Percentiles rank a stretch among this genome's conserved stretches.
Evolutionary conservation across 2,888 invertebrate genomes (phyloP).

Genomic region (Orthosia incerta): DNA sequence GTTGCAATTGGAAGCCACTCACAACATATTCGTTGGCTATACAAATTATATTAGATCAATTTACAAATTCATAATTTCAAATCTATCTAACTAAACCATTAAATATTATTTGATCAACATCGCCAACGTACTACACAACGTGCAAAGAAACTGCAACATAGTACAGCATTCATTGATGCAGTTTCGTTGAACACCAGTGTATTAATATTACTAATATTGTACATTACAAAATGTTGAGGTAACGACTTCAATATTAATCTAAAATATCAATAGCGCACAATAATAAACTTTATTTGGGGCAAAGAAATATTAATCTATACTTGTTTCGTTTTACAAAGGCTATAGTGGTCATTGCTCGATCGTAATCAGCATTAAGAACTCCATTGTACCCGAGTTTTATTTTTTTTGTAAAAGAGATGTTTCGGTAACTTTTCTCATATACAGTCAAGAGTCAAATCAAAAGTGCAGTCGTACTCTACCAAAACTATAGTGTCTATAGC

Average conservation of each 20-base stretch:
- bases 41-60: background rate
- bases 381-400: too few relatives aligned
- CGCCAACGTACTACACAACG: background rate
- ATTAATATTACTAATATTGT: background rate
- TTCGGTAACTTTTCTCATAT: too few relatives aligned
- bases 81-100: slow-evolving; percentile 7
- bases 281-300: slow-evolving; percentile 14
- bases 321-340: background rate
- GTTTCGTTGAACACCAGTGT: too few relatives aligned
- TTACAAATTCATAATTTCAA: slow-evolving; percentile 5
- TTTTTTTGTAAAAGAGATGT: too few relatives aligned
- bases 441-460: too few relatives aligned
- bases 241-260: slow-evolving; percentile 7
- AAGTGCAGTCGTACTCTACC: too few relatives aligned
- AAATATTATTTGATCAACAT: slow-evolving; percentile 14
- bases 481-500: too few relatives aligned
- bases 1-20: too few relatives aligned
- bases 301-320: background rate
- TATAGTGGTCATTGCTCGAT: background rate
- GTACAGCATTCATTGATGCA: too few relatives aligned
- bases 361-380: too few relatives aligned
- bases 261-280: slow-evolving; percentile 1
- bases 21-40: too few relatives aligned
- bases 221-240: slow-evolving; percentile 25
- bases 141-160: too few relatives aligned